Evolutionary conservation across 2,888 invertebrate genomes (phyloP).

Genomic region (Acanthosepion pharaonis): DNA sequence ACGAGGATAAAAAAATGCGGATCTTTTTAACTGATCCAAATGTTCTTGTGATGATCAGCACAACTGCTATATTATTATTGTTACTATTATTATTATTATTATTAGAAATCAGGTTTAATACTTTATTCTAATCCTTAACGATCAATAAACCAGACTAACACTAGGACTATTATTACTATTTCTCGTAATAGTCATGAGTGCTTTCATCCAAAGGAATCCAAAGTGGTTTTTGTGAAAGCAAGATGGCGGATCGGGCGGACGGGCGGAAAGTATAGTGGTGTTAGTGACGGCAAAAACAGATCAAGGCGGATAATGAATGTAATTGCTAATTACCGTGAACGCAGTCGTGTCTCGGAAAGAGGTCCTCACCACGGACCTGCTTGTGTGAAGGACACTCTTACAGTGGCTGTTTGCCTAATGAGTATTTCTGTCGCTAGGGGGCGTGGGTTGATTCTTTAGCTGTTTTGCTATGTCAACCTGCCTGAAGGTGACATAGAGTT

Average conservation of each 20-base stretch:
- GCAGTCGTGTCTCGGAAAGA: not conserved
- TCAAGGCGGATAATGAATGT: conserved; percentile 33
- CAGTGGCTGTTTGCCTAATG: not conserved
- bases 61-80: too few relatives aligned
- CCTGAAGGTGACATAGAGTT: not conserved
- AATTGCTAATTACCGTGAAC: not conserved
- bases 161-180: not conserved
- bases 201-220: not conserved
- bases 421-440: not conserved
- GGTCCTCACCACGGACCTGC: not conserved
- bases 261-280: not conserved
- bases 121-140: not conserved
- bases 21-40: too few relatives aligned
- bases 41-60: too few relatives aligned
- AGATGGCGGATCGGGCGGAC: not conserved
- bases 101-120: too few relatives aligned
- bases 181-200: not conserved
- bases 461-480: conserved; percentile 10
- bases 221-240: not conserved
- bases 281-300: not conserved
- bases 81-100: too few relatives aligned
- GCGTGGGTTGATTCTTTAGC: not conserved
- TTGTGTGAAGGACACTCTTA: not conserved
- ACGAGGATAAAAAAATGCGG: too few relatives aligned
- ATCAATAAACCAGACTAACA: not conserved